Conservation (phyloP, 2,113 vertebrate genomes). For the Equus quagga region DNA sequence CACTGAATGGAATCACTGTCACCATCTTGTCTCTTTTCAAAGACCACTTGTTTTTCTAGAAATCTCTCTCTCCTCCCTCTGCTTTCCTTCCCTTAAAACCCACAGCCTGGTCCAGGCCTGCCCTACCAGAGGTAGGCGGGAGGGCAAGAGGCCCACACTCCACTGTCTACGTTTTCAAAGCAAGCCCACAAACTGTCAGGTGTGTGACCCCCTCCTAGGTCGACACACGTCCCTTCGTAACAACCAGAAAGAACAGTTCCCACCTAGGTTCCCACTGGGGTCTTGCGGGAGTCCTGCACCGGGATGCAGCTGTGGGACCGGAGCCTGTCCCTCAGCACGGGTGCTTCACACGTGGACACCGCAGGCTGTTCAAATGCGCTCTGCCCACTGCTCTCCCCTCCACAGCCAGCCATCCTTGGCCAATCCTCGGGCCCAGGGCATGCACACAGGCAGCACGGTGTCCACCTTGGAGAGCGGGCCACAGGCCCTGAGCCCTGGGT, state of each 20-base stretch:
- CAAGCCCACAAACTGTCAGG: background rate
- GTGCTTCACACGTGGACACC: accelerated
- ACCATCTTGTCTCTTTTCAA: background rate
- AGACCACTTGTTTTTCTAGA: background rate
- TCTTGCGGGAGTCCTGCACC: background rate
- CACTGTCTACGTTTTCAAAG: background rate
- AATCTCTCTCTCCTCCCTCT: background rate
- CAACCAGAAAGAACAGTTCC: background rate
- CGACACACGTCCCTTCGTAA: background rate
- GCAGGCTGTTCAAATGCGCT: no score
- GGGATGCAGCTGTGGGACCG: background rate
- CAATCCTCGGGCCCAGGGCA: no score
- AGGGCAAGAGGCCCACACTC: background rate
- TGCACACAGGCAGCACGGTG: accelerated
- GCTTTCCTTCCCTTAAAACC: background rate
- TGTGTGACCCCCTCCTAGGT: background rate
- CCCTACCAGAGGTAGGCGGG: background rate
- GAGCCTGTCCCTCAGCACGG: background rate
- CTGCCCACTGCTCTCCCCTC: background rate
- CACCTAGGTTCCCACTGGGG: no score
- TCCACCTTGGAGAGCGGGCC: background rate
- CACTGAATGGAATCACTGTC: background rate
- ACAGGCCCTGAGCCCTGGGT: background rate
- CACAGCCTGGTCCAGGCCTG: background rate
- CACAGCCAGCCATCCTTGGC: background rate